These are phyloP conservation scores for Chymomyza costata DNA, from an alignment of 1,140 invertebrate genomes.

Conservation along the genomic window DNA sequence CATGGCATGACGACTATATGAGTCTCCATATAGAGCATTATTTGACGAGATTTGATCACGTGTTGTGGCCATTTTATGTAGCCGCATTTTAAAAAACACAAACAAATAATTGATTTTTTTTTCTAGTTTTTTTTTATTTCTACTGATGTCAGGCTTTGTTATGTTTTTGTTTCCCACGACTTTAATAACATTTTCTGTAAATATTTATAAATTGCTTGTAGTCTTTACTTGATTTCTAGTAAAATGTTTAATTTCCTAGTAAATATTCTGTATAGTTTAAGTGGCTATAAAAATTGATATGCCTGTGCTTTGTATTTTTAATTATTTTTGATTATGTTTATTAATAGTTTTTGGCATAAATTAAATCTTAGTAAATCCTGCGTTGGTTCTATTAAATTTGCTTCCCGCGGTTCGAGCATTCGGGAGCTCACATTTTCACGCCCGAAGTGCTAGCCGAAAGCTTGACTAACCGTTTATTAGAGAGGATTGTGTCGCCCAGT, in stretches of 20 bases:
- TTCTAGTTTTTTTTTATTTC: conserved; percentile 11
- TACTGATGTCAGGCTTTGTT: conserved; percentile 36
- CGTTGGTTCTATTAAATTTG: no score
- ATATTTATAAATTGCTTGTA: conserved; percentile 46
- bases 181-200: conserved; percentile 45
- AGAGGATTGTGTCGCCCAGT: no score
- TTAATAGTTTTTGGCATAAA: no score
- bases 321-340: no score
- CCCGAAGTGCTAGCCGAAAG: no score
- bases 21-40: no score
- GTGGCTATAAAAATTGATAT: conserved; percentile 28
- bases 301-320: no score
- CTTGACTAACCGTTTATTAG: no score
- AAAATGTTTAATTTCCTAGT: conserved; percentile 35
- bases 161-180: conserved; percentile 53
- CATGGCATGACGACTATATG: no score
- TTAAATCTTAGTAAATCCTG: no score
- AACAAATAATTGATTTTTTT: conserved; percentile 12
- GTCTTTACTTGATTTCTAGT: neutral
- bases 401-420: no score
- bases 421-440: no score
- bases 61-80: conserved; percentile 32
- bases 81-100: conserved; percentile 20
- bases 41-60: conserved; percentile 40
- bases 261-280: conserved; percentile 31